Evolutionary conservation across 2,888 invertebrate species (phyloP).

Genomic region (Rhabditoides inermis): DNA sequence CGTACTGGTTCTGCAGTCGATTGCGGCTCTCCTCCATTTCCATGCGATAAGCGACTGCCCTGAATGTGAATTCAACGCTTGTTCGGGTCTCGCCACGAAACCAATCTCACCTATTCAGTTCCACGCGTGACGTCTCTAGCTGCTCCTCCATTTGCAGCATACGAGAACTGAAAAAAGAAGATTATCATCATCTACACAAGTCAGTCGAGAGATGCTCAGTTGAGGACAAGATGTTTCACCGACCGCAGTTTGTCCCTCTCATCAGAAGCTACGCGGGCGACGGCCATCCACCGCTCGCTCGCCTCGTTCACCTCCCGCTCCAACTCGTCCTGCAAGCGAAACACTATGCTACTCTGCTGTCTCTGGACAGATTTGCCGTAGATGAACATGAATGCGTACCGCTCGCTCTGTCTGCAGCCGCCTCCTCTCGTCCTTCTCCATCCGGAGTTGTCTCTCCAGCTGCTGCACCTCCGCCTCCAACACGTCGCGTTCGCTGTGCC

Average conservation of each 20-base stretch:
- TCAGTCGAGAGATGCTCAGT: too few species aligned
- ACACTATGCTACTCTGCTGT: too few species aligned
- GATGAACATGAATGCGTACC: neutral
- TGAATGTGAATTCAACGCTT: constrained; percentile 7
- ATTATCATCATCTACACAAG: too few species aligned
- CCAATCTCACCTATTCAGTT: constrained; percentile 17
- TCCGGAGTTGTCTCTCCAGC: neutral
- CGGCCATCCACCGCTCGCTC: constrained; percentile 28
- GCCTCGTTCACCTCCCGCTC: constrained; percentile 22
- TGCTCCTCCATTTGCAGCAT: constrained; percentile 25
- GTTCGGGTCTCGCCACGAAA: neutral
- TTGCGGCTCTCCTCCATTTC: constrained; percentile 27
- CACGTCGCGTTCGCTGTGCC: too few species aligned
- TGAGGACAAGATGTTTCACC: too few species aligned
- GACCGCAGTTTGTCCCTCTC: neutral
- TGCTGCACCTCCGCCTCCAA: neutral
- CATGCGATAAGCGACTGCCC: constrained; percentile 26
- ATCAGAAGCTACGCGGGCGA: constrained; percentile 10
- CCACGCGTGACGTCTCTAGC: constrained; percentile 21
- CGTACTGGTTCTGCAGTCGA: constrained; percentile 20
- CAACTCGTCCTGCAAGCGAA: constrained; percentile 21
- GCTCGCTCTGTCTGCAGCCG: too few species aligned
- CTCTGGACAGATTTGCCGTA: too few species aligned
- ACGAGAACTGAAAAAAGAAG: neutral
- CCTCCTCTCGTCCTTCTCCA: neutral